A percentile compares a stretch with the other conserved stretches of the same genome.
Evolutionary conservation across 2,797 vertebrate species (phyloP).

Genomic region (Acanthiza pusilla): DNA sequence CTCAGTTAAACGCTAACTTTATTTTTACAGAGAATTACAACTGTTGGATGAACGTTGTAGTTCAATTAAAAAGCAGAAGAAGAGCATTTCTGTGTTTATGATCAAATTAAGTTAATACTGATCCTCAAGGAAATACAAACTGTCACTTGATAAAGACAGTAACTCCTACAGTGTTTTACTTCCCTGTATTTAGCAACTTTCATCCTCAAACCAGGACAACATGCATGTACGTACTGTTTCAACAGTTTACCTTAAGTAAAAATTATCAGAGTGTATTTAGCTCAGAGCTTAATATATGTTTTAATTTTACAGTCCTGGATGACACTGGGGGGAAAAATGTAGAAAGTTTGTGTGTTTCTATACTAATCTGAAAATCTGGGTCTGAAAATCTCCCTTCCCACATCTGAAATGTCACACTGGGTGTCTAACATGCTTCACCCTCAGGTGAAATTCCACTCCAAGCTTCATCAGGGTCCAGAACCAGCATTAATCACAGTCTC

Average conservation of each 20-base stretch:
- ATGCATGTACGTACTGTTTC: rapidly evolving
- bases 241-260: neutral
- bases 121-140: neutral
- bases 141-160: neutral
- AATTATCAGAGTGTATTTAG: neutral
- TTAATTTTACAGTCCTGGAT: neutral
- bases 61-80: neutral
- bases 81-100: neutral
- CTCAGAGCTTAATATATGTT: neutral
- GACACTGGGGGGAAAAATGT: rapidly evolving
- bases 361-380: neutral
- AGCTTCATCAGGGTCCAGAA: neutral
- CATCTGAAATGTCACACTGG: rapidly evolving
- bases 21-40: neutral
- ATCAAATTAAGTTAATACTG: neutral
- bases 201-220: neutral
- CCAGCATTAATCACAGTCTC: neutral
- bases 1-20: neutral
- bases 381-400: neutral
- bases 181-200: neutral
- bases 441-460: neutral
- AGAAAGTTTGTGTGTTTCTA: neutral
- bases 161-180: neutral
- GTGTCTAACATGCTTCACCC: rapidly evolving
- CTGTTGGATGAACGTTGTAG: rapidly evolving